Base-by-base conservation (phyloP, 2,797 vertebrate species). In the Capromys pilorides region DNA sequence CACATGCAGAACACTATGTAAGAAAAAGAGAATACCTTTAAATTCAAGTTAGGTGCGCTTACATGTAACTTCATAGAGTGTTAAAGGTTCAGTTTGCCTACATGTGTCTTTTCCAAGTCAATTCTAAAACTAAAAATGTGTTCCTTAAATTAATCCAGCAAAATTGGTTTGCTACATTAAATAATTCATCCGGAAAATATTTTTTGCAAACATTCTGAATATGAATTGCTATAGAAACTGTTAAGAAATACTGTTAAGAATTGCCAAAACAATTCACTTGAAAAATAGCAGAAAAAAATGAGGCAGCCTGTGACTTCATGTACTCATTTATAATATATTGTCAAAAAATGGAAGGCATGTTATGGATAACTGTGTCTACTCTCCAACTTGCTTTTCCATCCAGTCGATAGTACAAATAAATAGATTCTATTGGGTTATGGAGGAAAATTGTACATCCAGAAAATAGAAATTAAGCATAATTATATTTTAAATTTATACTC, bases 231-330 rank as follows among this genome's bases (percentile, higher is more conserved):
- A 36, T 1, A 67, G 36, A 71, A 94, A 71, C 6, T 85, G 5
- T 86, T 95, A 95, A 78, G 31, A 57, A 90, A 91, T n/a, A 88
- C n/a, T n/a, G n/a, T n/a, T n/a, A 45, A 33, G 77, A 80, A 84
- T 67, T 86, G 71, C 19, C 3, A 21, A 67, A 88, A 86, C 36
- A 94, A 93, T 75, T 86, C 67, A 88, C 22, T 94, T 89, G 49
- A 61, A 80, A 93, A 81, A 49, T 22, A 61, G 22, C 14, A 75
- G 36, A 87, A 94, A 95, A 95, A 95, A 57, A 71, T 21, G 11
- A 93, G 45, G 2, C 2, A 61, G 24, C 54, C 54, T 89, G 24
- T 84, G 39, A 39, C 6, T 93, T 89, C n/a, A 51, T 26, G 12
- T 79, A 54, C 45, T 95, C 28, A 71, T 18, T 87, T 36, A 33